These are phyloP conservation scores for Ivindomyrus marchei DNA, from an alignment of 2,113 vertebrate species.

Conservation along the genomic window DNA sequence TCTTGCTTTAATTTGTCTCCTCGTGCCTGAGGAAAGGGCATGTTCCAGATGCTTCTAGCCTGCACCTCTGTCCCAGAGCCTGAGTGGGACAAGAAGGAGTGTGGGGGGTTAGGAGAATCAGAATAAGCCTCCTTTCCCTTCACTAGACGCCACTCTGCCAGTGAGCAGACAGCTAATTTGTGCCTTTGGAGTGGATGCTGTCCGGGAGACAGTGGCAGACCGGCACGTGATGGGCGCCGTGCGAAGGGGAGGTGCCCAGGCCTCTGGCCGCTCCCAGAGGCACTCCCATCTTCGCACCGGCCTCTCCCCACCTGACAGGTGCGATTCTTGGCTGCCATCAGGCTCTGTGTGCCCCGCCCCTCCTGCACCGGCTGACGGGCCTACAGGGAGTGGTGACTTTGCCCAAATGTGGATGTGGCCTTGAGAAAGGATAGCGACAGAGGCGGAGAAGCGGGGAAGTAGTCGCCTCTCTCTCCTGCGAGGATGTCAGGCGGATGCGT, in stretches of 20 bases:
- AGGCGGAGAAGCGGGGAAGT: background rate
- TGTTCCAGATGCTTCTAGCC: slow-evolving; percentile 53
- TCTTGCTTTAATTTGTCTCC: slow-evolving; percentile 60
- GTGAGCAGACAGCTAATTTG: slow-evolving; percentile 29
- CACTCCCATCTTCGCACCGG: slow-evolving; percentile 44
- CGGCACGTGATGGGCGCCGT: slow-evolving; percentile 52
- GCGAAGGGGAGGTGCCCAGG: slow-evolving; percentile 36
- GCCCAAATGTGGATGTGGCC: slow-evolving; percentile 39
- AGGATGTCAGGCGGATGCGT: slow-evolving; percentile 14
- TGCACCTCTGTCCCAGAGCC: slow-evolving; percentile 44
- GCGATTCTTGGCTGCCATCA: slow-evolving; percentile 33
- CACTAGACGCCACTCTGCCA: slow-evolving; percentile 9
- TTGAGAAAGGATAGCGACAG: slow-evolving; percentile 47
- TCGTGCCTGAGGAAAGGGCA: slow-evolving; percentile 58
- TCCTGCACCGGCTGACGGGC: background rate
- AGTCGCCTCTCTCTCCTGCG: background rate
- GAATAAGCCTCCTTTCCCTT: background rate
- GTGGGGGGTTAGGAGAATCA: slow-evolving; percentile 14
- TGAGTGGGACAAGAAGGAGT: slow-evolving; percentile 24
- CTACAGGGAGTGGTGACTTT: slow-evolving; percentile 37
- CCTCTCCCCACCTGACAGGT: slow-evolving; percentile 51
- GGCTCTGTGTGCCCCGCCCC: slow-evolving; percentile 19
- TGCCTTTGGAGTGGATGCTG: slow-evolving; percentile 27
- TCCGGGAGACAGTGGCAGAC: slow-evolving; percentile 29
- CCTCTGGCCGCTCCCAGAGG: slow-evolving; percentile 54